phyloP scores from a whole-genome alignment of 2,888 invertebrate species.

The Caenorhabditis drosophilae region DNA sequence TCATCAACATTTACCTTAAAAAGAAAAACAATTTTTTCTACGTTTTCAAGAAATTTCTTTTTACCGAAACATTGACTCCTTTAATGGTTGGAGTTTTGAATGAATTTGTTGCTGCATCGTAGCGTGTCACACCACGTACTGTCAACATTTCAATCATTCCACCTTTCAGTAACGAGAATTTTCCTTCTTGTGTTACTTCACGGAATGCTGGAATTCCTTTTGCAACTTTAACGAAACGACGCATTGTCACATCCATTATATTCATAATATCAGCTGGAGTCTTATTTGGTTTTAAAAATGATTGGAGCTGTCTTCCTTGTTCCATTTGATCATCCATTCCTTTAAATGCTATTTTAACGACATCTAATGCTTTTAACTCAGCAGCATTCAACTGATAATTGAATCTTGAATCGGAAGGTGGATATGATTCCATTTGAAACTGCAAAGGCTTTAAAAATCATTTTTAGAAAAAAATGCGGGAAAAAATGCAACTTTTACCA shows the following conservation, averaged over 20 bases:
- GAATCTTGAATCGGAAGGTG: constrained; percentile 21
- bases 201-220: constrained; percentile 63
- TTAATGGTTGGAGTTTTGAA: constrained; percentile 55
- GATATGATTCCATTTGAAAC: constrained; percentile 1
- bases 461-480: too few species aligned
- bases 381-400: constrained; percentile 56
- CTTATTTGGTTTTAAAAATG: constrained; percentile 54
- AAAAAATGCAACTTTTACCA: too few species aligned
- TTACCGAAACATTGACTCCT: constrained; percentile 30
- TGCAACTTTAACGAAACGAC: constrained; percentile 64
- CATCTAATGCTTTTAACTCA: constrained; percentile 59
- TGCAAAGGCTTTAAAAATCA: background rate
- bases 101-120: constrained; percentile 52
- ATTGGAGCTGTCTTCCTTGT: constrained; percentile 45
- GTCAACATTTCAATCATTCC: constrained; percentile 67
- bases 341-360: constrained; percentile 53
- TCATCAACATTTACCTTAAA: constrained; percentile 35
- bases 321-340: constrained; percentile 63
- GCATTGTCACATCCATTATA: constrained; percentile 67
- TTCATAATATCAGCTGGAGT: constrained; percentile 64
- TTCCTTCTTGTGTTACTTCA: constrained; percentile 63
- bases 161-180: constrained; percentile 64
- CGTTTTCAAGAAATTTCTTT: too few species aligned
- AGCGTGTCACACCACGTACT: constrained; percentile 61
- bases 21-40: too few species aligned